Base-by-base conservation (phyloP, 2,797 vertebrate genomes). In the Tadarida brasiliensis region DNA sequence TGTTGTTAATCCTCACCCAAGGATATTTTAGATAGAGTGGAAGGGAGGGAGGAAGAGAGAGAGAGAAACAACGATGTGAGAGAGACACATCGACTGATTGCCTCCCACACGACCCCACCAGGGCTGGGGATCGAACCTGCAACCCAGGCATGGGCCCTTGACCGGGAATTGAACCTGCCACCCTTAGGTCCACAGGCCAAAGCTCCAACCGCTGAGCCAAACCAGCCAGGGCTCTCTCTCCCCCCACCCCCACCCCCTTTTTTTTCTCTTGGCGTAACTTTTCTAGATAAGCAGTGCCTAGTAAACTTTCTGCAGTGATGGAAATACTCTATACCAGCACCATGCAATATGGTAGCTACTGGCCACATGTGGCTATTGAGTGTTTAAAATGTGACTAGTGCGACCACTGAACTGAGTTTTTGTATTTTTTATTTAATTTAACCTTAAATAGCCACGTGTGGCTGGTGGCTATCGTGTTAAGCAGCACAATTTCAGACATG, bases 341-440 rank as follows among this genome's bases (percentile, higher is more conserved):
- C 14, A 20, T 8, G 1, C 12, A 47, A 10, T 5, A 30, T 3
- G 56, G 71, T 54, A 89, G 22, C 67, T 26, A 20, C 7, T 56
- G 51, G n/a, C 57, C 26, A 8, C 65, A 17, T 26, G 33, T 12
- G 2, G 54, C 35, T 73, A 73, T 1, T 19, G 63, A n/a, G 28
- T 47, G 71, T n/a, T 81, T 26, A 35, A 49, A 57, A 76, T 59
- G 22, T 61, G 78, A 33, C 22, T n/a, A 6, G 20, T 1, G 2
- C 20, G 33, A 82, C 33, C 54, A 22, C 44, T 73, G 17, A 71
- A n/a, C 39, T 16, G 26, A 78, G 33, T 54, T 71, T 80, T 56
- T 86, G 24, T 28, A 57, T 11, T n/a, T 87, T 61, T 63, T 26
- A 49, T 71, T 77, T 90, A 87, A 89, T 67, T 92, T 89, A 91